Percentiles rank a stretch among this genome's conserved stretches.
Evolutionary conservation across 2,113 vertebrate genomes (phyloP).

Genomic region (Myiopsitta monachus): DNA sequence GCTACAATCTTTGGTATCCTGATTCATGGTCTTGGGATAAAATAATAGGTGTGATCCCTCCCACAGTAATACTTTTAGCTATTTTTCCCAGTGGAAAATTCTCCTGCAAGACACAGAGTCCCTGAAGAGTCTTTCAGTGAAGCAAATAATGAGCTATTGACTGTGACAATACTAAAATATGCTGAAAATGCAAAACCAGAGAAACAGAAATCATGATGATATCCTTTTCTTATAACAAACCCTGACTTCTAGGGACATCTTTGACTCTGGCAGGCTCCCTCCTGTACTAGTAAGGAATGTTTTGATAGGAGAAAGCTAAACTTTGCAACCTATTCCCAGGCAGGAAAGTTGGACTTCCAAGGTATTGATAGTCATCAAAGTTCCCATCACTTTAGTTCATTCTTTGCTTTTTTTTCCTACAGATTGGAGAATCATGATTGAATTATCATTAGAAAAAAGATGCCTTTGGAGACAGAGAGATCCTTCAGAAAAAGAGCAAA

Average conservation of each 20-base stretch:
- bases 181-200: background rate
- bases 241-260: background rate
- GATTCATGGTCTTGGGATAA: background rate
- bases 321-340: background rate
- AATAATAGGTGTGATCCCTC: background rate
- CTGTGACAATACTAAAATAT: background rate
- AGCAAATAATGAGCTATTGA: background rate
- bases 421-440: background rate
- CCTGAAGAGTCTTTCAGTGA: background rate
- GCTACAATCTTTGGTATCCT: background rate
- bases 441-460: background rate
- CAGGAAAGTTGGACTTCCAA: background rate
- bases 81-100: background rate
- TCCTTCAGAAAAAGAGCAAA: background rate
- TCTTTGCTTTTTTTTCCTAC: background rate
- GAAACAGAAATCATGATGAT: background rate
- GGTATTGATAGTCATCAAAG: background rate
- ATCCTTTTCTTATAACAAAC: background rate
- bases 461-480: background rate
- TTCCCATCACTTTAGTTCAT: background rate
- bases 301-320: background rate
- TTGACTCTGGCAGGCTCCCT: background rate
- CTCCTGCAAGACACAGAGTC: background rate
- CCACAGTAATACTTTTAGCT: background rate
- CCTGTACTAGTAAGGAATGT: background rate